Evolutionary conservation across 64 coral and sea anemone species (phyloP), one percentile per base, ranked within the genome.

Genomic region (Anthopleura sola): DNA sequence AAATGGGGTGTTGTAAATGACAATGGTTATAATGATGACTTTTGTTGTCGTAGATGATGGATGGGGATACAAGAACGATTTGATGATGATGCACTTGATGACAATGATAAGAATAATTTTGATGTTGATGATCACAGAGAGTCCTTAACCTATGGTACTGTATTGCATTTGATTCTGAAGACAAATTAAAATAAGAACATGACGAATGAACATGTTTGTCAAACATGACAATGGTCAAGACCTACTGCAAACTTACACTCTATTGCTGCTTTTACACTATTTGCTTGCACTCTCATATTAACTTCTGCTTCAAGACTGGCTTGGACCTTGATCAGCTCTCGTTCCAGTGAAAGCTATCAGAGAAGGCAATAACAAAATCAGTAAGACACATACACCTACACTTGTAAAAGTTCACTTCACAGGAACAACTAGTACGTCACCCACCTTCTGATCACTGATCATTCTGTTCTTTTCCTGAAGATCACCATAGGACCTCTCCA

Each of bases 391-490:
- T 8, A 20, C n/a, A 31, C 34, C 50, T 23, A 40, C 64, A 68
- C 54, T n/a, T n/a, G 53, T 3, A 74, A 82, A 83, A 50, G 29
- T 17, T 36, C 16, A 17, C 7, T 53, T 56, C 55, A 56, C 55
- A 56, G 55, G 55, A 21, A 44, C 34, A 23, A 75, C 9, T 23
- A 75, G 76, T 48, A 23, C 23, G 44, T 11, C 17, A 16, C 6
- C 33, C 29, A 99, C 97, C 93, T 99, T 99, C 55, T 90, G 84
- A 51, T 99, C 97, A 85, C 93, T 87, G 38, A 85, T 92, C 9
- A 99, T 86, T 71, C 91, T 89, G 75, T 99, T 91, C 78, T 99
- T 99, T 40, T 99, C 97, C 86, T 99, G 97, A 36, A 99, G 71
- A 75, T 99, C 97, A 84, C 92, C 92, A 49, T 95, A 89, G 6